Conservation (phyloP, 1,140 invertebrate species). For the Drosophila yakuba region DNA sequence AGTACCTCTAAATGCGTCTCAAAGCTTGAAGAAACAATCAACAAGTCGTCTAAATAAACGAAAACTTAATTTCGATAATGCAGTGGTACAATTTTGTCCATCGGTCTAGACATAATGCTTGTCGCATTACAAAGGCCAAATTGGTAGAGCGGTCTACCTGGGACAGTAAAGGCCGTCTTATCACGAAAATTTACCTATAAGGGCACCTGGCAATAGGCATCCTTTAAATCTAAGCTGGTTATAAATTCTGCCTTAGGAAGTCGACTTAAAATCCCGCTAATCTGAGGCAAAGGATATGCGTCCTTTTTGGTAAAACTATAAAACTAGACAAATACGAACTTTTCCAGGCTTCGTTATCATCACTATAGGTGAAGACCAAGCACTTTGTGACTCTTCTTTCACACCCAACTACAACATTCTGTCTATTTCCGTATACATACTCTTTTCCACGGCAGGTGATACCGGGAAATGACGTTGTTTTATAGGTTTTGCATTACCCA, state of each 20-base stretch:
- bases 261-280: neutral
- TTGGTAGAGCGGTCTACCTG: neutral
- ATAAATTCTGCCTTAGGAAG: neutral
- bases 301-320: neutral
- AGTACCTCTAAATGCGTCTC: neutral
- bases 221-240: neutral
- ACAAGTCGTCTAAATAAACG: neutral
- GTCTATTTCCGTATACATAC: too few relatives aligned
- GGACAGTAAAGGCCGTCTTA: neutral
- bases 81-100: neutral
- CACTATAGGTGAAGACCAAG: too few relatives aligned
- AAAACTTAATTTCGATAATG: neutral
- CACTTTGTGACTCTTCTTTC: too few relatives aligned
- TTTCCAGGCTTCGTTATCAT: neutral
- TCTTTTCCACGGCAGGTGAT: too few relatives aligned
- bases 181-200: neutral
- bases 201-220: neutral
- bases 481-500: too few relatives aligned
- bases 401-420: too few relatives aligned
- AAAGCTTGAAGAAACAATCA: neutral
- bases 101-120: too few relatives aligned
- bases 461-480: too few relatives aligned
- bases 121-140: too few relatives aligned
- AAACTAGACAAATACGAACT: neutral
- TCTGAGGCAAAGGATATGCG: neutral